Evolutionary conservation across 2,888 invertebrate genomes (phyloP), one percentile per base, ranked within the genome.

Genomic region (Nematopogon swammerdamellus): DNA sequence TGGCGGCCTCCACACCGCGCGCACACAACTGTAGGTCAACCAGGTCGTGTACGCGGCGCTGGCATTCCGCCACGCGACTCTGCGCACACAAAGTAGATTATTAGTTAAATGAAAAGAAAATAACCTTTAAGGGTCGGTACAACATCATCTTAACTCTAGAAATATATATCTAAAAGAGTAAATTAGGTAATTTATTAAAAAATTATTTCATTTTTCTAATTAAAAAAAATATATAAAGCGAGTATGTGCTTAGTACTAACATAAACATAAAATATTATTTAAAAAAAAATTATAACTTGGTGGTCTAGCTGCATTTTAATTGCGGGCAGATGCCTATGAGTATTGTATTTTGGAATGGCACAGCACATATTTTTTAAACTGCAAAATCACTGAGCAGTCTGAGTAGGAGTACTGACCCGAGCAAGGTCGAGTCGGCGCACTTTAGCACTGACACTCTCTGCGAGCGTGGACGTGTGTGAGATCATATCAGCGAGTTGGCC

Each of bases 11-110:
- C 0, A 99, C 98, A n/a, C 97, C 98, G 66, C 97, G 94, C 47
- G 96, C 95, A 67, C 98, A 99, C 51, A 95, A 82, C 70, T 97
- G 95, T 48, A 98, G 80, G 67, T 98, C 97, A 52, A 97, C 87
- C 42, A 98, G 82, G 67, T 98, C 97, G 60, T 96, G 93, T 0
- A 98, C 97, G 51, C 97, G 81, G 58, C 91, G 89, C 67, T 98
- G 94, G 62, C 96, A 97, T 60, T 95, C 95, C 2, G 92, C 93
- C 0, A 98, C 97, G 51, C 95, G 85, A 56, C 89, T 91, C 88
- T 94, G 64, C 25, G 5, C 4, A 25, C 25, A 25, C 4, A 25
- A 4, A 8, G 25, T 4, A 25, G 8, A 25, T 25, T 25, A 25
- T n/a, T 46, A 68, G 67, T 51, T 52, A 44, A 36, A 47, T 19